Percentiles rank a stretch among this genome's conserved stretches.
phyloP scores from a whole-genome alignment of 2,797 vertebrate genomes.

The Anas flavirostris region DNA sequence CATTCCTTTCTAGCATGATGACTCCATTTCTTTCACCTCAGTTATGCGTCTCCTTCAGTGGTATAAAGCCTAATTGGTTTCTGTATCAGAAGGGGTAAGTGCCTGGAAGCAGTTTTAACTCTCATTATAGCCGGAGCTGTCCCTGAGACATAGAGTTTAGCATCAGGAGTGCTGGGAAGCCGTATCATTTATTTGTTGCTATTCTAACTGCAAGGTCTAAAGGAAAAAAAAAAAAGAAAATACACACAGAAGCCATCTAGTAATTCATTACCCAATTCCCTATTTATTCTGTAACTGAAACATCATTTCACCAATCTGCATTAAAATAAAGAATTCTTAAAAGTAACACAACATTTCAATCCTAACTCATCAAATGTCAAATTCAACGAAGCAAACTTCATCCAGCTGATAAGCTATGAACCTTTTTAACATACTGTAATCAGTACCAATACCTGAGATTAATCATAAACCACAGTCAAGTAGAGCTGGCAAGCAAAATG shows the following conservation, averaged over 20 bases:
- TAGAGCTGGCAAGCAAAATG: too few relatives aligned
- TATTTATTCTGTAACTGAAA: neutral
- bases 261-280: neutral
- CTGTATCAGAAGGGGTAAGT: neutral
- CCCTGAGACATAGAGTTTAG: neutral
- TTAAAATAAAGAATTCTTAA: neutral
- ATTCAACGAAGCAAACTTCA: neutral
- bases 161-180: neutral
- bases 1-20: neutral
- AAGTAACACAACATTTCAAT: neutral
- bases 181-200: neutral
- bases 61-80: neutral
- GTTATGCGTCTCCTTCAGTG: neutral
- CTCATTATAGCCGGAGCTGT: neutral
- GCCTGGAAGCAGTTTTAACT: conserved; percentile 12
- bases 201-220: neutral
- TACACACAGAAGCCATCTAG: neutral
- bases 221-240: neutral
- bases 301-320: neutral
- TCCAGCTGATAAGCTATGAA: neutral
- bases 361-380: neutral
- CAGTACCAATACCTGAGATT: neutral
- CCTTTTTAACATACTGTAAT: neutral
- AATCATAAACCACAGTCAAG: neutral
- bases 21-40: neutral